phyloP scores from a whole-genome alignment of 37 sponge, comb jelly and placozoan genomes.

The Halichondria panicea region DNA sequence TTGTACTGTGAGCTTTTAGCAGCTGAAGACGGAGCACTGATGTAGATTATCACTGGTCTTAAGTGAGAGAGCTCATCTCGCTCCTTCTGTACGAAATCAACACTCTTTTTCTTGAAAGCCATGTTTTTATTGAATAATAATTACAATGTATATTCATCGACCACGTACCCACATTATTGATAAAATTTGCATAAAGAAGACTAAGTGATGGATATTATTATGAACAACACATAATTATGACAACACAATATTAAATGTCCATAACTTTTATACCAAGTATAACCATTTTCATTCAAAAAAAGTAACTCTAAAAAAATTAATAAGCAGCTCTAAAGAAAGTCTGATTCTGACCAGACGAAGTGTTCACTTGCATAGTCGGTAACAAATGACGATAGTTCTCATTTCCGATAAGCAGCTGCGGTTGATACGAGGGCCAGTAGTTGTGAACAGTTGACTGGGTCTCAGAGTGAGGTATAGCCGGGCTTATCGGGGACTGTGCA shows the following conservation, averaged over 20 bases:
- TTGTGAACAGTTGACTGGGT: constrained; percentile 16
- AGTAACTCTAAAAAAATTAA: too few species aligned
- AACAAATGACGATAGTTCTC: constrained; percentile 18
- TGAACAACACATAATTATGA: too few species aligned
- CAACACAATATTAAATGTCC: too few species aligned
- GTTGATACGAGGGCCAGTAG: constrained; percentile 54
- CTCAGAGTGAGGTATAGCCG: constrained; percentile 24
- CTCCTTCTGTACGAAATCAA: constrained; percentile 38
- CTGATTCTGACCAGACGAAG: constrained; percentile 46
- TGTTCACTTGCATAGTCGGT: constrained; percentile 38
- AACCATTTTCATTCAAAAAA: too few species aligned
- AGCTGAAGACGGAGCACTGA: constrained; percentile 2
- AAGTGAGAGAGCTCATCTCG: constrained; percentile 16
- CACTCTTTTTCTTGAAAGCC: constrained; percentile 23
- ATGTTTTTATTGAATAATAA: constrained; percentile 5
- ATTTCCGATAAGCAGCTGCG: constrained; percentile 26
- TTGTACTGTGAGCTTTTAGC: constrained; percentile 12
- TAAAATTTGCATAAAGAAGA: too few species aligned
- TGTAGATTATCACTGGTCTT: constrained; percentile 40
- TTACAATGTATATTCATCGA: too few species aligned
- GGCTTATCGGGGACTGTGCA: constrained; percentile 28
- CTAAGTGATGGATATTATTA: too few species aligned
- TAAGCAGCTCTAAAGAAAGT: constrained; percentile 47
- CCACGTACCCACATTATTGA: too few species aligned
- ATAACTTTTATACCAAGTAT: too few species aligned